Conservation (phyloP, 2,888 invertebrate genomes). For the Blastobasis adustella region DNA sequence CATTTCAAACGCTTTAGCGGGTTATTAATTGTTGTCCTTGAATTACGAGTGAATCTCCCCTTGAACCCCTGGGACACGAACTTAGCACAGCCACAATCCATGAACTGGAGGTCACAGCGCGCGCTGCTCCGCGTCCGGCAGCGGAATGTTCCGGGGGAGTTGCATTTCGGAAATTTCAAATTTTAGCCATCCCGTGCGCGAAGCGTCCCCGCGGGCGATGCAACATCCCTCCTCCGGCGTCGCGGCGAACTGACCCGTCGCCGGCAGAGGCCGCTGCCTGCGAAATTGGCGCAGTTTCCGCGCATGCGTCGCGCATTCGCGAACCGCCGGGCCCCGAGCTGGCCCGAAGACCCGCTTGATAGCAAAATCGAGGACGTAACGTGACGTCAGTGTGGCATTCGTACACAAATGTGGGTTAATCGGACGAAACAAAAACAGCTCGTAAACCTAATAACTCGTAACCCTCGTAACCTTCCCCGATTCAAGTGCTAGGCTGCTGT, state of each 20-base stretch:
- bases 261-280: slow-evolving; percentile 64
- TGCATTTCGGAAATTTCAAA: slow-evolving; percentile 53
- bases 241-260: slow-evolving; percentile 42
- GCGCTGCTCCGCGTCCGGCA: slow-evolving; percentile 13
- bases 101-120: slow-evolving; percentile 22
- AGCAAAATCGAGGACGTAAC: slow-evolving; percentile 70
- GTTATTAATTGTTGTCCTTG: slow-evolving; percentile 15
- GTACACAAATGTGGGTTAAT: slow-evolving; percentile 65
- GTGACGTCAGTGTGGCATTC: slow-evolving; percentile 60
- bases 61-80: slow-evolving; percentile 29
- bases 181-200: slow-evolving; percentile 52
- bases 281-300: slow-evolving; percentile 70
- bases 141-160: slow-evolving; percentile 25
- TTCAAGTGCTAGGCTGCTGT: background rate
- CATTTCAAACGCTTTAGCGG: slow-evolving; percentile 27
- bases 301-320: slow-evolving; percentile 62
- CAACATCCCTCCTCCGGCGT: slow-evolving; percentile 55
- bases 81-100: slow-evolving; percentile 35
- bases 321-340: slow-evolving; percentile 59
- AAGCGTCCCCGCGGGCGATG: slow-evolving; percentile 44
- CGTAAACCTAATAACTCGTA: slow-evolving; percentile 20
- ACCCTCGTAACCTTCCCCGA: slow-evolving; percentile 1
- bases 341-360: slow-evolving; percentile 63
- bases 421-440: slow-evolving; percentile 59
- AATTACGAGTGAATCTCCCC: slow-evolving; percentile 6